Evolutionary conservation across 2,888 invertebrate species (phyloP).

Genomic region (Junonia oenone): DNA sequence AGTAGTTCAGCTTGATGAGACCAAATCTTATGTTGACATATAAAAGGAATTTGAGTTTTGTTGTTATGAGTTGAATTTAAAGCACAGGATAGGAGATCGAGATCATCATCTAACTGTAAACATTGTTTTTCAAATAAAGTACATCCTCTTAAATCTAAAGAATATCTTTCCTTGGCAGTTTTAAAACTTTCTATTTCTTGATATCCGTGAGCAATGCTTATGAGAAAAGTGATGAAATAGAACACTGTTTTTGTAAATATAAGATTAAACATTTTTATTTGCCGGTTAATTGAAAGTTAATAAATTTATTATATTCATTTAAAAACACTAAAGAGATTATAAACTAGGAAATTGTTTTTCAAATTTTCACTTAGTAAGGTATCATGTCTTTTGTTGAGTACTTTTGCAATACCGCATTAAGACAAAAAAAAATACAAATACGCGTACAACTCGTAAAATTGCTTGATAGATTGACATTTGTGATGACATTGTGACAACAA

Average conservation of each 20-base stretch:
- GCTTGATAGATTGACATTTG: neutral
- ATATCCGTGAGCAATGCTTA: slow-evolving; percentile 41
- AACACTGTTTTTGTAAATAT: slow-evolving; percentile 6
- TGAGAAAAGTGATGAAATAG: slow-evolving; percentile 22
- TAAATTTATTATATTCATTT: neutral
- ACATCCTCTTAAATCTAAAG: slow-evolving; percentile 57
- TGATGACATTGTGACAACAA: slow-evolving; percentile 6
- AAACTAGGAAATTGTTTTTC: neutral
- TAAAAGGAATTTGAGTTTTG: slow-evolving; percentile 54
- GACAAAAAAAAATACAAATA: slow-evolving; percentile 8
- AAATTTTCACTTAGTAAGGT: neutral
- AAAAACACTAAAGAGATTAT: neutral
- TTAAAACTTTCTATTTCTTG: slow-evolving; percentile 46
- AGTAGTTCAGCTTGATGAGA: slow-evolving; percentile 55
- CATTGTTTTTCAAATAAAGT: slow-evolving; percentile 61
- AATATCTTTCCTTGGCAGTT: slow-evolving; percentile 47
- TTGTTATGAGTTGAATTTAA: slow-evolving; percentile 55
- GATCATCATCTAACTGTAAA: slow-evolving; percentile 60
- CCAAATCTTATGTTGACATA: slow-evolving; percentile 70
- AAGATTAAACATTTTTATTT: slow-evolving; percentile 51
- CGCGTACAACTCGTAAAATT: neutral
- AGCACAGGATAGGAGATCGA: slow-evolving; percentile 60
- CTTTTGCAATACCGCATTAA: neutral
- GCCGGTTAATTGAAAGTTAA: slow-evolving; percentile 26
- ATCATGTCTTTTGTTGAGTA: slow-evolving; percentile 7